Percentiles rank a stretch among this genome's conserved stretches.
These are phyloP conservation scores for Stenopsyche tienmushanensis DNA, from an alignment of 1,140 invertebrate genomes.

Conservation along the genomic window DNA sequence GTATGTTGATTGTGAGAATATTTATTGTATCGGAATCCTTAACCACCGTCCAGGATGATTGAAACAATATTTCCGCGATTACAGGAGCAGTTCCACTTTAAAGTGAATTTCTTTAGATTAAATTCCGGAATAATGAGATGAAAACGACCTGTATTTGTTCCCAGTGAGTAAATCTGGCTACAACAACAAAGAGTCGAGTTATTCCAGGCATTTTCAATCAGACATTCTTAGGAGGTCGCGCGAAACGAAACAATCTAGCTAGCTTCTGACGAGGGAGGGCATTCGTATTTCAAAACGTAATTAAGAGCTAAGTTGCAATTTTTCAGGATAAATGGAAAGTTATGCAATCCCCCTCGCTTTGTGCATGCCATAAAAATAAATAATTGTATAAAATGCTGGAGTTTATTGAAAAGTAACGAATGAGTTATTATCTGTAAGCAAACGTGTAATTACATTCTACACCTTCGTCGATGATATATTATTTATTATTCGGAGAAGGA, in stretches of 20 bases:
- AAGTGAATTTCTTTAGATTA: constrained; percentile 6
- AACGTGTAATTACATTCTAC: constrained; percentile 11
- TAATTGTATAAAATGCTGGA: constrained; percentile 6
- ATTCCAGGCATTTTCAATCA: constrained; percentile 31
- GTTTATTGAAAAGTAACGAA: constrained; percentile 12
- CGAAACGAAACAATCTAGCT: constrained; percentile 28
- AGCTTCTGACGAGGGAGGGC: background rate
- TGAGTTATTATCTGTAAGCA: constrained; percentile 11
- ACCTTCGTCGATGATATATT: constrained; percentile 7
- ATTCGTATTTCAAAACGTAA: constrained; percentile 5
- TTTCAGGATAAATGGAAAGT: background rate
- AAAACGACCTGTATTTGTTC: constrained; percentile 19
- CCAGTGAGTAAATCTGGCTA: constrained; percentile 2
- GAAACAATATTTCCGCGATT: too few species aligned
- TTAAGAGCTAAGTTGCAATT: background rate
- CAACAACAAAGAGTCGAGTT: constrained; percentile 21
- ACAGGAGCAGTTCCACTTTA: background rate
- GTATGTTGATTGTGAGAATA: too few species aligned
- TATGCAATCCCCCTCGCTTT: background rate
- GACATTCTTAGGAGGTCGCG: constrained; percentile 29
- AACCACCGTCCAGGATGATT: too few species aligned
- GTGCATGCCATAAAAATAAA: background rate
- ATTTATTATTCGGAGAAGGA: too few species aligned
- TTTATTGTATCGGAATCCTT: too few species aligned
- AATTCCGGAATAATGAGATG: constrained; percentile 21